These are phyloP conservation scores for Corythaeola cristata DNA, from an alignment of 2,113 vertebrate species.

Conservation along the genomic window DNA sequence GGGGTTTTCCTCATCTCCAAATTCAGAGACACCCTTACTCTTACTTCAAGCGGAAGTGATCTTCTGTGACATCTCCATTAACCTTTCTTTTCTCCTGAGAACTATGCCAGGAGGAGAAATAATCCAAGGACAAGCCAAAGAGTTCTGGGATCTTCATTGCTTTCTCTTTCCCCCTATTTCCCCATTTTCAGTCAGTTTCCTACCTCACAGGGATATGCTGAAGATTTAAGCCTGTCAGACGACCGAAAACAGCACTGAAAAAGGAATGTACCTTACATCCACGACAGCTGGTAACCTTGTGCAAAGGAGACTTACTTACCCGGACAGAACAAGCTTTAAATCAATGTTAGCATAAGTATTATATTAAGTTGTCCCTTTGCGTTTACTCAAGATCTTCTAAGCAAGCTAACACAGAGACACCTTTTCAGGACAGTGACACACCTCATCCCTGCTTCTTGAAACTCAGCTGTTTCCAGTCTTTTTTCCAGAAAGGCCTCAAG, in stretches of 20 bases:
- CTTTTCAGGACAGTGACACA: background rate
- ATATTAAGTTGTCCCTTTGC: background rate
- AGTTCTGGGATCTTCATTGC: background rate
- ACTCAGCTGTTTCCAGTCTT: background rate
- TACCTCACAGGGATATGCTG: background rate
- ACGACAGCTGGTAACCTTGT: background rate
- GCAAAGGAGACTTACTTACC: background rate
- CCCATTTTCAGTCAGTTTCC: background rate
- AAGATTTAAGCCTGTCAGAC: background rate
- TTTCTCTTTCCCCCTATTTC: background rate
- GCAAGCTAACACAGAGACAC: background rate
- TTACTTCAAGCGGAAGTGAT: background rate
- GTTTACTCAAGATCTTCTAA: background rate
- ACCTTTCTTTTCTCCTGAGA: background rate
- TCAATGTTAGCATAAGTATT: background rate
- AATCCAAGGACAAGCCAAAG: background rate
- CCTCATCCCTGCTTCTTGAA: background rate
- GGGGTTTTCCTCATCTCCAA: background rate
- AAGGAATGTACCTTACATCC: background rate
- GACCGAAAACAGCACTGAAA: rapidly evolving
- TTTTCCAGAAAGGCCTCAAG: background rate
- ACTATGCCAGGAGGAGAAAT: background rate
- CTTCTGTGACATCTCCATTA: background rate
- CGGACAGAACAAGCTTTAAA: background rate
- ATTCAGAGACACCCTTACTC: background rate